These are phyloP conservation scores for Etheostoma spectabile DNA, from an alignment of 2,113 vertebrate species.

Conservation along the genomic window DNA sequence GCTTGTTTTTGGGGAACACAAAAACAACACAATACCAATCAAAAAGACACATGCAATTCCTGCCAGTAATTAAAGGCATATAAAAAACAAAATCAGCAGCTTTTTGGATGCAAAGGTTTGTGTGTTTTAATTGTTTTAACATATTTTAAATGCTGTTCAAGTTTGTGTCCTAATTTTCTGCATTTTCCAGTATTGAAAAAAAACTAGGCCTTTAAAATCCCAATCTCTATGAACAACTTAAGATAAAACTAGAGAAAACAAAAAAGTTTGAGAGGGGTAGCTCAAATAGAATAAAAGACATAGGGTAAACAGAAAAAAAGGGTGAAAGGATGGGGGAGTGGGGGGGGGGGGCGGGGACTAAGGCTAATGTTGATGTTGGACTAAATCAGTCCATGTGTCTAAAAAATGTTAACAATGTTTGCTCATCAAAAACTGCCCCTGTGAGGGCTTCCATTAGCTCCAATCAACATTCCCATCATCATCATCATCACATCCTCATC, in stretches of 20 bases:
- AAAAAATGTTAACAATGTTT: constrained; percentile 44
- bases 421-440: neutral
- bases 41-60: neutral
- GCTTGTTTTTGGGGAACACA: neutral
- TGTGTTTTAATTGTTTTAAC: neutral
- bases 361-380: constrained; percentile 3
- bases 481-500: constrained; percentile 24
- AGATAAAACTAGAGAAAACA: neutral
- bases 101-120: neutral
- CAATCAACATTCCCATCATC: constrained; percentile 58
- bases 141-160: neutral
- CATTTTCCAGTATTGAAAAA: neutral
- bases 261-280: neutral
- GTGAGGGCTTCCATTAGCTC: constrained; percentile 28
- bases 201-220: neutral
- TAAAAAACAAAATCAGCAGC: neutral
- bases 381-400: constrained; percentile 48
- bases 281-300: neutral
- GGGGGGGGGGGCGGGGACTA: too few relatives aligned
- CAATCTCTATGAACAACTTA: neutral
- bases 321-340: neutral
- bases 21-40: neutral
- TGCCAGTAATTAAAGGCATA: neutral
- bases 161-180: neutral
- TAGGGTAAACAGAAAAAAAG: neutral